These are phyloP conservation scores for Trachops cirrhosus DNA, from an alignment of 2,797 vertebrate genomes.

Conservation along the genomic window DNA sequence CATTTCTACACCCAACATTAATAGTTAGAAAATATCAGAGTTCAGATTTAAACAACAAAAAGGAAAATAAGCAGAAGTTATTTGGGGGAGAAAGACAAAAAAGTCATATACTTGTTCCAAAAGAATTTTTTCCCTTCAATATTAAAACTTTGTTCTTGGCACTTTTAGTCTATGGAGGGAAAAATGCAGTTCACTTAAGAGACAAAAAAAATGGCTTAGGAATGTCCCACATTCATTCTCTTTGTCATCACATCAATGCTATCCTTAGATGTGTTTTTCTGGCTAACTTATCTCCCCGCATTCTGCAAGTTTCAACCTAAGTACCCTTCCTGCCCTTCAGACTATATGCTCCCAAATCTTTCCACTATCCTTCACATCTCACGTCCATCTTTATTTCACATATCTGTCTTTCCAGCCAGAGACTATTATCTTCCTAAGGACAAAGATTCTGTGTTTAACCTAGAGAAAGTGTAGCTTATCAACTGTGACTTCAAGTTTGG, in stretches of 20 bases:
- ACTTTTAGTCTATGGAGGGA: neutral
- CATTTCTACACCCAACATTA: neutral
- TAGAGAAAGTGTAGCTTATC: accelerated
- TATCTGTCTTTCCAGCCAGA: neutral
- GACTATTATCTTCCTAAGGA: neutral
- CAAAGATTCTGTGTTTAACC: neutral
- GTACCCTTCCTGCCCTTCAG: neutral
- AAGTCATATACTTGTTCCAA: neutral
- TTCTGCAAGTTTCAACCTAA: neutral
- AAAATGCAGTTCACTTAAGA: neutral
- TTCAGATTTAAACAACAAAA: neutral
- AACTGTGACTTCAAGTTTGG: neutral
- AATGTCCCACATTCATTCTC: neutral
- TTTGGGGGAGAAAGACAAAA: neutral
- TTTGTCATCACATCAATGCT: neutral
- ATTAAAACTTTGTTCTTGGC: neutral
- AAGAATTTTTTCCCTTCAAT: neutral
- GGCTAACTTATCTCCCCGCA: neutral
- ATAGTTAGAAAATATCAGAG: neutral
- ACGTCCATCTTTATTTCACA: neutral
- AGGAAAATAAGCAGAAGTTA: conserved; percentile 13
- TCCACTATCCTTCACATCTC: neutral
- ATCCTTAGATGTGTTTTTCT: neutral
- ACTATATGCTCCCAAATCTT: neutral
- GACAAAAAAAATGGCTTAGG: neutral